phyloP scores from a whole-genome alignment of 2,797 vertebrate genomes.

The Dendrocincla tyrannina region DNA sequence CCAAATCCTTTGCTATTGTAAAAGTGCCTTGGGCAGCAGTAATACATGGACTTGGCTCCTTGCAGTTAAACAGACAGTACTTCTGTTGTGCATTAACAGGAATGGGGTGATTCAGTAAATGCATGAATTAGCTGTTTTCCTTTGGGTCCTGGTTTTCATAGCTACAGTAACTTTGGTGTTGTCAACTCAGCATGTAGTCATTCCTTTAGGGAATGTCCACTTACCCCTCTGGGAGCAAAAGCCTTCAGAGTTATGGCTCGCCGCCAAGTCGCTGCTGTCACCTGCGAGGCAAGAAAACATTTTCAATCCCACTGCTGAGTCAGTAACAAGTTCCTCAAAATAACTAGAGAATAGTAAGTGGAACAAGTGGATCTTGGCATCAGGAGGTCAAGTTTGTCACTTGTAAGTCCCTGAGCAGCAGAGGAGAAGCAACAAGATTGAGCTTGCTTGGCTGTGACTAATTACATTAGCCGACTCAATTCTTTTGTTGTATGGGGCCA shows the following conservation, averaged over 20 bases:
- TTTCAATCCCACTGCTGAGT: slow-evolving; percentile 13
- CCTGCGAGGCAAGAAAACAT: slow-evolving; percentile 32
- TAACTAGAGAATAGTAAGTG: background rate
- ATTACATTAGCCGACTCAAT: background rate
- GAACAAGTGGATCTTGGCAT: background rate
- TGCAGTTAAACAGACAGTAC: slow-evolving; percentile 18
- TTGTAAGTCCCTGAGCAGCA: background rate
- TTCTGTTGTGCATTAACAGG: slow-evolving; percentile 69
- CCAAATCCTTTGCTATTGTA: slow-evolving; percentile 37
- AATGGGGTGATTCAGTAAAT: slow-evolving; percentile 60
- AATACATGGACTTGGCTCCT: slow-evolving; percentile 30
- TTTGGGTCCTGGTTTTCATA: slow-evolving; percentile 59
- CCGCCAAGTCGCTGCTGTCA: background rate
- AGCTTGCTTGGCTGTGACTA: slow-evolving; percentile 16
- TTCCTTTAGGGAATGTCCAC: slow-evolving; percentile 45
- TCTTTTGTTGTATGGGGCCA: background rate
- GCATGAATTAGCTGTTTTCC: slow-evolving; percentile 64
- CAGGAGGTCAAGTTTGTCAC: background rate
- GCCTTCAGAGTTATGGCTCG: background rate
- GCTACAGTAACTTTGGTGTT: slow-evolving; percentile 44
- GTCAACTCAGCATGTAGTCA: slow-evolving; percentile 60
- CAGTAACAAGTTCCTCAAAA: slow-evolving; percentile 19
- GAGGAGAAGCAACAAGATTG: background rate
- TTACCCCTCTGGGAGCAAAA: slow-evolving; percentile 35
- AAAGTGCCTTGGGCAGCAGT: background rate